These are phyloP conservation scores for Lutjanus argentimaculatus DNA, from an alignment of 2,797 vertebrate genomes.

Conservation along the genomic window DNA sequence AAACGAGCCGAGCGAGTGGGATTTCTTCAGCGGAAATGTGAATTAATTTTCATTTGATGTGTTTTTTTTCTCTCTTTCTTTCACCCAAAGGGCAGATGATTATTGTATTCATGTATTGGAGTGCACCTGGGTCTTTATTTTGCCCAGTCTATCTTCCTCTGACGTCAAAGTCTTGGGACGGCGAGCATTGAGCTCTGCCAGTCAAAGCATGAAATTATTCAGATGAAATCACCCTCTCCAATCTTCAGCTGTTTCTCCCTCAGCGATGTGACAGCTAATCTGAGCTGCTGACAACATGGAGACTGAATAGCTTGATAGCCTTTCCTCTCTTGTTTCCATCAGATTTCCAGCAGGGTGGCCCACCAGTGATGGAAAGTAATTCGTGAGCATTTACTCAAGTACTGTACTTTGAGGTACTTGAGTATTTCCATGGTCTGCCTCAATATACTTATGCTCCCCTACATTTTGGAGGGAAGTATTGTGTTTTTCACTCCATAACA, in stretches of 20 bases:
- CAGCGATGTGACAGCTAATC: slow-evolving; percentile 80
- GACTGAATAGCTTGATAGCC: slow-evolving; percentile 64
- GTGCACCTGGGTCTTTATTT: slow-evolving; percentile 61
- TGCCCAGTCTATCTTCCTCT: slow-evolving; percentile 50
- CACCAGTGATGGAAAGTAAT: slow-evolving; percentile 23
- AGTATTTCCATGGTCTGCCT: slow-evolving; percentile 1
- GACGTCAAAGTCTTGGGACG: slow-evolving; percentile 62
- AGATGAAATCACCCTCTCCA: slow-evolving; percentile 78
- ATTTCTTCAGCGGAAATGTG: slow-evolving; percentile 62
- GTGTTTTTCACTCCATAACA: background rate
- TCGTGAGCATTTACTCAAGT: slow-evolving; percentile 32
- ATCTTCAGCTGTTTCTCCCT: slow-evolving; percentile 75
- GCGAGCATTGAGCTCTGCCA: slow-evolving; percentile 70
- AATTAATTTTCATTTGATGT: slow-evolving; percentile 55
- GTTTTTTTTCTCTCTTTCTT: background rate
- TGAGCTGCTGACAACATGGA: slow-evolving; percentile 74
- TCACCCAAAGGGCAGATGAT: slow-evolving; percentile 42
- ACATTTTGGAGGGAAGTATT: background rate
- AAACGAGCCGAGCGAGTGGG: slow-evolving; percentile 55
- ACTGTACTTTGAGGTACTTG: background rate
- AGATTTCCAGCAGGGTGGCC: slow-evolving; percentile 54
- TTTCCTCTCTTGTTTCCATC: slow-evolving; percentile 71
- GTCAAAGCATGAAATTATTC: slow-evolving; percentile 85
- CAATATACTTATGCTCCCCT: background rate
- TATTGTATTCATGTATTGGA: slow-evolving; percentile 60